Percentiles rank a stretch among this genome's conserved stretches.
phyloP scores from a whole-genome alignment of 1,140 invertebrate species.

The Conus ventricosus region DNA sequence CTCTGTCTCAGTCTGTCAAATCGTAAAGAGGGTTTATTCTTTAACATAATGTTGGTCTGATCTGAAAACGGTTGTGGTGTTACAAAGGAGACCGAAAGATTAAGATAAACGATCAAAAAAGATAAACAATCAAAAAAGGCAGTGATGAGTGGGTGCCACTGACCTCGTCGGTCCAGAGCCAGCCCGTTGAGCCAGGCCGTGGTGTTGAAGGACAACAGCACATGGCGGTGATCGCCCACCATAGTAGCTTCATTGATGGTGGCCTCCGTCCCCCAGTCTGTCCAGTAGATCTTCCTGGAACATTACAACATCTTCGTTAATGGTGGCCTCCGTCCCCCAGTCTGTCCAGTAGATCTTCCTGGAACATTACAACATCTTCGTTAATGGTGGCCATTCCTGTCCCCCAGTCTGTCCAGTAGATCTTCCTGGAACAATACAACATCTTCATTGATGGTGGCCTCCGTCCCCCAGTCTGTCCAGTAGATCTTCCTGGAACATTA shows the following conservation, averaged over 20 bases:
- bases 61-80: too few species aligned
- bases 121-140: too few species aligned
- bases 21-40: too few species aligned
- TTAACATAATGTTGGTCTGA: too few species aligned
- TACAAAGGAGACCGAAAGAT: too few species aligned
- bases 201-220: constrained; percentile 63
- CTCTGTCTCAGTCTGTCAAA: too few species aligned
- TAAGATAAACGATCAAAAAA: too few species aligned
- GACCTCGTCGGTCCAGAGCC: constrained; percentile 85
- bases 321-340: constrained; percentile 97
- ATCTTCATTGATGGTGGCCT: too few species aligned
- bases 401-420: too few species aligned
- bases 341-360: constrained; percentile 94
- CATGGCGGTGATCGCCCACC: constrained; percentile 82
- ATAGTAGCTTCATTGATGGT: constrained; percentile 95
- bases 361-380: constrained; percentile 75
- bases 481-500: background rate
- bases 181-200: constrained; percentile 80
- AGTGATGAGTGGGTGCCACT: constrained; percentile 60
- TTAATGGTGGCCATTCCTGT: constrained; percentile 95
- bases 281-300: constrained; percentile 88
- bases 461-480: background rate
- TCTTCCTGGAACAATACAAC: constrained; percentile 70
- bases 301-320: constrained; percentile 83
- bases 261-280: constrained; percentile 98